Evolutionary conservation across 2,113 vertebrate genomes (phyloP), one percentile per base, ranked within the genome.

Genomic region (Dipodomys merriami): DNA sequence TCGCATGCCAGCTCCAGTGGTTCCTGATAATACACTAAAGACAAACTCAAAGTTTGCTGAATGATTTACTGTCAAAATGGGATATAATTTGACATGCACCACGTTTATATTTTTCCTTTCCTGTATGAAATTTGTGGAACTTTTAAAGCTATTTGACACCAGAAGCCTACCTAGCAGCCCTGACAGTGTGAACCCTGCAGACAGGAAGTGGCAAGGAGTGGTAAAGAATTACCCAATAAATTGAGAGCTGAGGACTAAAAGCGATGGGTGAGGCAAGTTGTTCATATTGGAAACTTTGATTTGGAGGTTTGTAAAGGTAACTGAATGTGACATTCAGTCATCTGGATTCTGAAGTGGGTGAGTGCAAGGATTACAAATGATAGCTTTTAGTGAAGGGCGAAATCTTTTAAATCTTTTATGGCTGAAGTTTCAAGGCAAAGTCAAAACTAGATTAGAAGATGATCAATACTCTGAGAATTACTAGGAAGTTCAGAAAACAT

Each of bases 331-430:
- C 96, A 95, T 87, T 91, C 83, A 93, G 85, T 96, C 93, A 95
- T 96, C 85, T 69, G 57, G 94, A 88, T 95, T 95, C 92, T 95
- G 96, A 95, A 96, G 91, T 93, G 76, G 91, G 90, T 11, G n/a
- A 96, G 90, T 78, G 62, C 90, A 92, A 88, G 90, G 96, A 96
- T 97, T 97, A 95, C 60, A 95, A 91, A 95, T 96, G 95, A 97
- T 93, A 94, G 95, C 96, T 97, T 94, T 96, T 97, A 94, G 94
- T 78, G 92, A 94, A 86, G 93, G 90, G 88, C 69, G 95, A 96
- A 94, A 95, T 97, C 96, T 95, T 94, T 96, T 97, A 96, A 97
- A 97, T 97, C 95, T 96, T 97, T 96, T 95, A 96, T 95, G 83
- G 91, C 93, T 95, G 90, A 97, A 95, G 92, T 96, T 95, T 96